A percentile compares a stretch with the other conserved stretches of the same genome.
phyloP scores from a whole-genome alignment of 2,888 invertebrate species.

The Rambutsinella grinnellia region DNA sequence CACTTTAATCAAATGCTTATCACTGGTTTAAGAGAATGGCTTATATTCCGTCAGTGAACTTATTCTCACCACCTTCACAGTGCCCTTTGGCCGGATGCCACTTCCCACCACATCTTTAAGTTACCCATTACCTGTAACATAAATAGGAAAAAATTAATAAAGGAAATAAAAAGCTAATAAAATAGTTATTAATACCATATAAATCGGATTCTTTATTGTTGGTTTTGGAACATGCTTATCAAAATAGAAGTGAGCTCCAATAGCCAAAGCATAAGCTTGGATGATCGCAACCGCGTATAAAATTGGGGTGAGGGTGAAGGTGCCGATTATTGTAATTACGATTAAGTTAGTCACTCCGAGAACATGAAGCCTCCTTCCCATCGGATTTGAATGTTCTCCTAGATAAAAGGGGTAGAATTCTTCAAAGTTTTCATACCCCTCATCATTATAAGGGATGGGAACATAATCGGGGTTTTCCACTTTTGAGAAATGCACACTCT shows the following conservation, averaged over 20 bases:
- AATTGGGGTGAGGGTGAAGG: conserved; percentile 37
- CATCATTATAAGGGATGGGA: conserved; percentile 41
- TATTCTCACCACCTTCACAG: no score
- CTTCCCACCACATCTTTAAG: conserved; percentile 59
- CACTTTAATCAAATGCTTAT: no score
- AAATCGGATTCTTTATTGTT: conserved; percentile 58
- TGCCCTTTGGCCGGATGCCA: conserved; percentile 54
- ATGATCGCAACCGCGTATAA: conserved; percentile 46
- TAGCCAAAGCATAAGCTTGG: conserved; percentile 57
- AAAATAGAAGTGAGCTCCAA: conserved; percentile 58
- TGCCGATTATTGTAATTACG: conserved; percentile 35
- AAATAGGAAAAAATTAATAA: conserved; percentile 24
- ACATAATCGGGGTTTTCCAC: conserved; percentile 49
- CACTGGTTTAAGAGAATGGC: no score
- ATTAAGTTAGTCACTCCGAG: conserved; percentile 53
- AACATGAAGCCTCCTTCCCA: conserved; percentile 55
- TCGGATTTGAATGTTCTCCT: conserved; percentile 57
- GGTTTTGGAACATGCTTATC: conserved; percentile 57
- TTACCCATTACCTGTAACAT: conserved; percentile 58
- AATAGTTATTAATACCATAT: no score
- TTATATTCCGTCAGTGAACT: no score
- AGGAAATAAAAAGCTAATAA: neutral
- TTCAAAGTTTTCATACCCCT: conserved; percentile 50
- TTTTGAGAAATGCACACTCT: conserved; percentile 45
- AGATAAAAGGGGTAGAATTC: conserved; percentile 63